These are phyloP conservation scores for Tympanoctomys barrerae DNA, from an alignment of 2,797 vertebrate genomes.

Conservation along the genomic window DNA sequence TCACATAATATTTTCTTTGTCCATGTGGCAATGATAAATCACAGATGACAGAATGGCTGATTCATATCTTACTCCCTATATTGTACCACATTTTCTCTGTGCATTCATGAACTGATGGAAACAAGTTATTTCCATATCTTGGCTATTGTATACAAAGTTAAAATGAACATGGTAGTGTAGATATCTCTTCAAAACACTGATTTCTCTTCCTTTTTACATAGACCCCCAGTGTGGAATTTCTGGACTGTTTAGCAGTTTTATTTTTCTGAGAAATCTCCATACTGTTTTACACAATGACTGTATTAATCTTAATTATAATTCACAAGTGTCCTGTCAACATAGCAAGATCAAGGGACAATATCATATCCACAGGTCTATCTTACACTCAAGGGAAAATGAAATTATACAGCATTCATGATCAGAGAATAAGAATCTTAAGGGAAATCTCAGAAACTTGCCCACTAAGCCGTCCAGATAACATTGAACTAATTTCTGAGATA, in stretches of 20 bases:
- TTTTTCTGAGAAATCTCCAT: not conserved
- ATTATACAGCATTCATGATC: not conserved
- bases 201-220: not conserved
- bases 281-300: not conserved
- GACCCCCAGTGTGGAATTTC: no score
- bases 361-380: not conserved
- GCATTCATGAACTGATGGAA: not conserved
- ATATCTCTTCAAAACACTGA: not conserved
- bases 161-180: not conserved
- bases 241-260: not conserved
- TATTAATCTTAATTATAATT: not conserved
- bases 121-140: not conserved
- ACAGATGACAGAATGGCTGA: not conserved
- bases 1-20: not conserved
- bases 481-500: slow-evolving; percentile 26
- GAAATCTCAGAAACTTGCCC: not conserved
- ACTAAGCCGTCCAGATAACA: not conserved
- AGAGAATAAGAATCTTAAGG: not conserved
- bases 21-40: not conserved
- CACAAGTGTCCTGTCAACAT: not conserved
- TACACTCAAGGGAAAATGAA: not conserved
- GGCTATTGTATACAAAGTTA: not conserved
- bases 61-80: not conserved
- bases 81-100: not conserved
- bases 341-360: not conserved